These are phyloP conservation scores for Harmothoe impar DNA, from an alignment of 2,888 invertebrate genomes.

Conservation along the genomic window DNA sequence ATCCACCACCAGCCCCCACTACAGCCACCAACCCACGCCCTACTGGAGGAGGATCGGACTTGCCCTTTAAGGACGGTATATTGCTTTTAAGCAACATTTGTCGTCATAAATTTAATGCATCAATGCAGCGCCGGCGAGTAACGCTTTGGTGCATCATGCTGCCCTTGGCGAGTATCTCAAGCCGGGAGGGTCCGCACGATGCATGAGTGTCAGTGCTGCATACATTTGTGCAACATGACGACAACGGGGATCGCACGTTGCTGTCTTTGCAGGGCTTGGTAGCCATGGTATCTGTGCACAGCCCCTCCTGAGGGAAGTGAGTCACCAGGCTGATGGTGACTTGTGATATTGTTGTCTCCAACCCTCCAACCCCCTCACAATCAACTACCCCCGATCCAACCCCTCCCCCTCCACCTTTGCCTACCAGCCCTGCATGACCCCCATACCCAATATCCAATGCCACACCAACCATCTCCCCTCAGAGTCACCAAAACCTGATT, in stretches of 20 bases:
- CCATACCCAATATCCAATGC: conserved; percentile 14
- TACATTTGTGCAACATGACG: too few relatives aligned
- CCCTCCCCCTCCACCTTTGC: background rate
- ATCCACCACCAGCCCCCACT: background rate
- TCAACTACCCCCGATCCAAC: background rate
- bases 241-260: too few relatives aligned
- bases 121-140: too few relatives aligned
- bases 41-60: background rate
- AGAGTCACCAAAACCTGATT: background rate
- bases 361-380: background rate
- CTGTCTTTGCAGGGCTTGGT: too few relatives aligned
- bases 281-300: background rate
- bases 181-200: too few relatives aligned
- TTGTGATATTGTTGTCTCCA: background rate
- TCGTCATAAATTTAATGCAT: too few relatives aligned
- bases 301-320: background rate
- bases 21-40: background rate
- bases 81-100: too few relatives aligned
- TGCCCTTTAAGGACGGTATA: too few relatives aligned
- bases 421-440: background rate
- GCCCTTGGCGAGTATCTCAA: too few relatives aligned
- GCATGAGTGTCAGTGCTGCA: too few relatives aligned
- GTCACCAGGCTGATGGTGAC: conserved; percentile 19
- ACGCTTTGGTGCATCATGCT: too few relatives aligned
- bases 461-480: background rate